Conservation (phyloP, 2,797 vertebrate species). For the Linurgus olivaceus region DNA sequence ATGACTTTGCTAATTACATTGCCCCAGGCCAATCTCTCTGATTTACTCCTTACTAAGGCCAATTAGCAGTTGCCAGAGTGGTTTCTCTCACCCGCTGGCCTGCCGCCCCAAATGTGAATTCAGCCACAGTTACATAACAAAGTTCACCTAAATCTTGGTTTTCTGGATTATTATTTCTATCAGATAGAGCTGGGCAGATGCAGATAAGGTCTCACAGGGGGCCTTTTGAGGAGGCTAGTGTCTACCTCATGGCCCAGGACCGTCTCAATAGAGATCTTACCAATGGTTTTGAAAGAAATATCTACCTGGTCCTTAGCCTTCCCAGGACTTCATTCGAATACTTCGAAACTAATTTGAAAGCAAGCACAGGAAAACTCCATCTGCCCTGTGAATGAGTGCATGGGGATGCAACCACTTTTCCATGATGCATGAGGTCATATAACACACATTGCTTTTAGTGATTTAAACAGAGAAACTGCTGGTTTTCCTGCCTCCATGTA, state of each 20-base stretch:
- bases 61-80: conserved; percentile 55
- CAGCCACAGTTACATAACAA: conserved; percentile 16
- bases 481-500: not conserved
- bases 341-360: not conserved
- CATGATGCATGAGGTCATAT: accelerated
- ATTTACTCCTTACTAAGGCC: conserved; percentile 33
- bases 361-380: not conserved
- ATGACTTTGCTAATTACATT: conserved; percentile 64
- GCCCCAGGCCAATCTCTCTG: conserved; percentile 42
- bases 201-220: not conserved
- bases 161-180: not conserved
- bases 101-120: not conserved
- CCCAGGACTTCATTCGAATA: not conserved
- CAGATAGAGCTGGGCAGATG: not conserved
- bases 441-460: not conserved
- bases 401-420: not conserved
- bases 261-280: not conserved
- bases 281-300: not conserved
- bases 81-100: conserved; percentile 41
- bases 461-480: not conserved
- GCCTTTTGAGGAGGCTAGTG: not conserved
- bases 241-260: not conserved
- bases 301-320: not conserved
- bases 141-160: not conserved
- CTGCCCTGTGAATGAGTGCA: not conserved